Evolutionary conservation across 2,113 vertebrate genomes (phyloP).

Genomic region (Eclectus roratus): DNA sequence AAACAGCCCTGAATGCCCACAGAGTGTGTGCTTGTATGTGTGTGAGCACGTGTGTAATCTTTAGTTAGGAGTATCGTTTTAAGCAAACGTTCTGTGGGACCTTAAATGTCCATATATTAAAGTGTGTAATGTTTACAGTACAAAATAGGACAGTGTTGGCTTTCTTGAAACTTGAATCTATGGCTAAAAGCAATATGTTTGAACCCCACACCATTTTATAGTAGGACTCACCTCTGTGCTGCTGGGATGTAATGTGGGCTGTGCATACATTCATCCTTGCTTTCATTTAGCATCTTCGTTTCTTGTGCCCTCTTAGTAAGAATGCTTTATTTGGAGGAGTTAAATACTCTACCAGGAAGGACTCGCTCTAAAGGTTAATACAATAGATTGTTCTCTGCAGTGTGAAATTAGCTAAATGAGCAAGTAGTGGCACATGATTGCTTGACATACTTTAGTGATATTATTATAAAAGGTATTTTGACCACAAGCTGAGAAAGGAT

Average conservation of each 20-base stretch:
- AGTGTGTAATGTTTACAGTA: rapidly evolving
- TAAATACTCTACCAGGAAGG: background rate
- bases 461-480: background rate
- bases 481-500: background rate
- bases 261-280: background rate
- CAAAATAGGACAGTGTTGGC: background rate
- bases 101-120: background rate
- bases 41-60: background rate
- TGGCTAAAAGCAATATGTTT: background rate
- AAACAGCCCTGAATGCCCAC: background rate
- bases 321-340: background rate
- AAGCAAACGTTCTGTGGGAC: background rate
- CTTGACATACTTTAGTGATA: background rate
- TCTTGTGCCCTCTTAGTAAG: background rate
- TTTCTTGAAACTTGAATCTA: background rate
- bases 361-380: background rate
- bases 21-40: background rate
- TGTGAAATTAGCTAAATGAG: background rate
- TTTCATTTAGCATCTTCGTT: background rate
- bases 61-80: background rate
- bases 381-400: background rate
- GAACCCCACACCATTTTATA: background rate
- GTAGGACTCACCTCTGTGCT: background rate
- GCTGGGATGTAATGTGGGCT: background rate
- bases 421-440: background rate